Percentiles rank a stretch among this genome's conserved stretches.
These are phyloP conservation scores for Leucosticte australis DNA, from an alignment of 2,113 vertebrate genomes.

Conservation along the genomic window DNA sequence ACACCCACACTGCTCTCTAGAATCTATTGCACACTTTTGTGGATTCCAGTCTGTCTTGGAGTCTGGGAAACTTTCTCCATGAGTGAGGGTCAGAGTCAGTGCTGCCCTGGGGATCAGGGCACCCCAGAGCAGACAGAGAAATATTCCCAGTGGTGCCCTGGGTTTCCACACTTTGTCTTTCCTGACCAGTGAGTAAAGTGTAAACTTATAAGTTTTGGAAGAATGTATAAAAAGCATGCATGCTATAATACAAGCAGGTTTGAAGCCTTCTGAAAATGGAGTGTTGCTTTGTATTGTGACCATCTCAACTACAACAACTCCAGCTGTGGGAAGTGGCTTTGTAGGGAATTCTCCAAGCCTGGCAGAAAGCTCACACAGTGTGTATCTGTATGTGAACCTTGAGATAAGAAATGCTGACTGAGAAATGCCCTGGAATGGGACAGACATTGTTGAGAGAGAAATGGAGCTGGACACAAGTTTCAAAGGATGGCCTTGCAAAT, in stretches of 20 bases:
- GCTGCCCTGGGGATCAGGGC: no score
- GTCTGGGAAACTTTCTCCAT: no score
- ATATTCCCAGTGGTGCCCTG: no score
- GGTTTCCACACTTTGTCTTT: background rate
- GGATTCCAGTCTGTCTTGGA: no score
- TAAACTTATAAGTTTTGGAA: background rate
- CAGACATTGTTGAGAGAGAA: background rate
- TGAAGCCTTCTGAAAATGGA: background rate
- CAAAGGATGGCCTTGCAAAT: background rate
- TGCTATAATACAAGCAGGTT: background rate
- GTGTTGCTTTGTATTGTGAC: background rate
- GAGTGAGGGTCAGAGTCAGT: no score
- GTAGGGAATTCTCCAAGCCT: background rate
- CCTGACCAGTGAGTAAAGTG: background rate
- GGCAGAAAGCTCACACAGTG: background rate
- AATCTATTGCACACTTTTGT: no score
- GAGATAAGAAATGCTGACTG: background rate
- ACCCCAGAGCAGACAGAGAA: no score
- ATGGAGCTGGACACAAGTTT: background rate
- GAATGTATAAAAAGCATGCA: background rate
- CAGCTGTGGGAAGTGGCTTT: background rate
- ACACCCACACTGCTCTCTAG: no score
- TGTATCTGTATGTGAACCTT: background rate
- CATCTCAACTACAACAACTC: background rate
- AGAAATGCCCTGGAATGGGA: background rate